phyloP scores from a whole-genome alignment of 2,797 vertebrate species.

The Amblyraja radiata region DNA sequence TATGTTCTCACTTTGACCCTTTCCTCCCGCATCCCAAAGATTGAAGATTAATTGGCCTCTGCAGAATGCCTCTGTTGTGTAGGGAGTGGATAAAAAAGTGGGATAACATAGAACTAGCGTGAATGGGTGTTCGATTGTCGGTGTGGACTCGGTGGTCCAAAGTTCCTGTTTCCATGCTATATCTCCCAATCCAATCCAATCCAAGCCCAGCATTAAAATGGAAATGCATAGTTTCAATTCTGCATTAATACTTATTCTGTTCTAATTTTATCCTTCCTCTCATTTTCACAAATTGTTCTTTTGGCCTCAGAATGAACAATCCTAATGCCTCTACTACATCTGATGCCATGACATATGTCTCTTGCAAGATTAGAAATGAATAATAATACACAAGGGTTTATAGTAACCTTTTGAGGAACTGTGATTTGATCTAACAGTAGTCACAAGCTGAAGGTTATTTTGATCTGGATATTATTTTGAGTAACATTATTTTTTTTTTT shows the following conservation, averaged over 20 bases:
- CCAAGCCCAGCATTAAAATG: neutral
- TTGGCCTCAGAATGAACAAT: neutral
- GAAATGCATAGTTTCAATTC: neutral
- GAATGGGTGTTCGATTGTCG: too few relatives aligned
- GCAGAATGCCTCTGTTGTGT: too few relatives aligned
- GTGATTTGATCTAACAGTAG: neutral
- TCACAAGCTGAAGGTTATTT: neutral
- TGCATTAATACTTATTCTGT: neutral
- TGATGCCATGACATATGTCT: neutral
- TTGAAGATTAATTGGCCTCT: too few relatives aligned
- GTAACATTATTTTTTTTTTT: neutral
- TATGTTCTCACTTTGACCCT: too few relatives aligned
- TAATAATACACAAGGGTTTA: neutral
- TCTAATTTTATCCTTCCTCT: slow-evolving; percentile 26
- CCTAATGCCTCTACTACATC: neutral
- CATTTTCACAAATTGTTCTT: slow-evolving; percentile 4
- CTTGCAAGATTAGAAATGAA: neutral
- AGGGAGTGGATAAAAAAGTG: too few relatives aligned
- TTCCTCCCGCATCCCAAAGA: too few relatives aligned
- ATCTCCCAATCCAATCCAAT: too few relatives aligned
- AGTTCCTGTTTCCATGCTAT: too few relatives aligned
- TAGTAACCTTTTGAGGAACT: neutral
- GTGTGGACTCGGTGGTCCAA: too few relatives aligned
- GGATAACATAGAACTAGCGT: too few relatives aligned
- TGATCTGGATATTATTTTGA: neutral